Conservation (phyloP, 2,113 vertebrate genomes). For the Nematolebias whitei region DNA sequence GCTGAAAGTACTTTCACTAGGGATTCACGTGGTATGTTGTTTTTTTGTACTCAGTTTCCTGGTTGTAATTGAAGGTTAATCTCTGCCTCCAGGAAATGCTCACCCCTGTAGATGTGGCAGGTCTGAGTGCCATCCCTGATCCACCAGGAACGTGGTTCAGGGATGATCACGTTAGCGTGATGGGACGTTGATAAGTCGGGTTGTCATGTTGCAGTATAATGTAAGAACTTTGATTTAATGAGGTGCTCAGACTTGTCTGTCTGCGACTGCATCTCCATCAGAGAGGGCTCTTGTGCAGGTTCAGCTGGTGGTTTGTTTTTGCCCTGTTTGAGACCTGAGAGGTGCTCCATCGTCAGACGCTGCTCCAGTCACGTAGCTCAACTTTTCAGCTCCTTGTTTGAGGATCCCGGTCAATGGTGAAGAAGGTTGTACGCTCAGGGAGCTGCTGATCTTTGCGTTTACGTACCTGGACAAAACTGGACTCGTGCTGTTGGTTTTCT, state of each 20-base stretch:
- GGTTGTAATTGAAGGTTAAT: slow-evolving; percentile 56
- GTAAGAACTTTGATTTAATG: slow-evolving; percentile 44
- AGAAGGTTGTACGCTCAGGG: slow-evolving; percentile 76
- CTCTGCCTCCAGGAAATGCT: slow-evolving; percentile 53
- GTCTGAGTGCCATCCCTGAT: slow-evolving; percentile 59
- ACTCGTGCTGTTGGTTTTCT: slow-evolving; percentile 49
- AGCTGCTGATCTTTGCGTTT: slow-evolving; percentile 66
- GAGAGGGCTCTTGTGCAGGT: slow-evolving; percentile 3
- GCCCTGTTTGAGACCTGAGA: slow-evolving; percentile 39
- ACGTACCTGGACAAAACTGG: slow-evolving; percentile 24
- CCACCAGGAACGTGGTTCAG: slow-evolving; percentile 35
- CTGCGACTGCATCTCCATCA: slow-evolving; percentile 28
- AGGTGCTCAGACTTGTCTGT: slow-evolving; percentile 38
- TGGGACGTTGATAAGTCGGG: slow-evolving; percentile 52
- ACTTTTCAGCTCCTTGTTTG: slow-evolving; percentile 17
- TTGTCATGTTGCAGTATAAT: slow-evolving; percentile 52
- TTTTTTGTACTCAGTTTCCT: slow-evolving; percentile 30
- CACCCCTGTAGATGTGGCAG: slow-evolving; percentile 54
- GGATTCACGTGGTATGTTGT: slow-evolving; percentile 34
- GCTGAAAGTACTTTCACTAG: slow-evolving; percentile 37
- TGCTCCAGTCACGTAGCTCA: slow-evolving; percentile 29
- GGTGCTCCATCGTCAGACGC: slow-evolving; percentile 34
- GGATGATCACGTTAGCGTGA: slow-evolving; percentile 58
- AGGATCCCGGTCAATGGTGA: slow-evolving; percentile 43
- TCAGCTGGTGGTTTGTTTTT: slow-evolving; percentile 11